Base-by-base conservation (phyloP, 92 coral and sea anemone genomes). In the Epizoanthus fatuus region DNA sequence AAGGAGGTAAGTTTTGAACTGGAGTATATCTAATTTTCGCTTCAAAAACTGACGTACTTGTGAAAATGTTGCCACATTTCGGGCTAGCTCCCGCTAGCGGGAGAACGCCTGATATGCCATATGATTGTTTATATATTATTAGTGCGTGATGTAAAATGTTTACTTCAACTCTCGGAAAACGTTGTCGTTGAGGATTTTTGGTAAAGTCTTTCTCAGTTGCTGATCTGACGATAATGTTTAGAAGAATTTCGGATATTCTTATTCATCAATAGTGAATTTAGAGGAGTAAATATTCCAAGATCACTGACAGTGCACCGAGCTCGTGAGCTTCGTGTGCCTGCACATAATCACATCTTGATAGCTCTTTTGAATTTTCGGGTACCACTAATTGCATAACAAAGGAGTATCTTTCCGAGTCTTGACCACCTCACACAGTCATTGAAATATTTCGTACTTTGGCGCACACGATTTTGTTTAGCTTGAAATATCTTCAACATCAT, bases 401-500 rank as follows among this genome's bases (percentile, higher is more conserved):
- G 72, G 72, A 66, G 72, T 37, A 66, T 66, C 49, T 66, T 66
- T 66, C 51, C 2, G 72, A 37, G 72, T 63, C 3, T 37, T 12
- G 20, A 66, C 49, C 51, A 66, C 51, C 72, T 66, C 2, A 66
- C 49, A 66, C 72, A 66, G 2, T 12, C 5, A 66, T 66, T 66
- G 72, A 66, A 66, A 66, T 66, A 66, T 66, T 66, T 65, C 47
- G 16, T 65, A 65, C 71, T 65, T 65, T 32, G 47, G 47, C 45
- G 17, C 45, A 12, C 8, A 32, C 40, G 47, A 65, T 65, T 65
- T 65, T 65, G 45, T 65, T 65, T 13, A 65, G 71, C 44, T 65
- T 65, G n/a, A 65, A 37, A 65, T 65, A 65, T 65, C 25, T 65
- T 65, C 5, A 65, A 65, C 45, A 65, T 4, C 2, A 65, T 65